Conservation (phyloP, 2,888 invertebrate species). For the Drosophila lutescens region DNA sequence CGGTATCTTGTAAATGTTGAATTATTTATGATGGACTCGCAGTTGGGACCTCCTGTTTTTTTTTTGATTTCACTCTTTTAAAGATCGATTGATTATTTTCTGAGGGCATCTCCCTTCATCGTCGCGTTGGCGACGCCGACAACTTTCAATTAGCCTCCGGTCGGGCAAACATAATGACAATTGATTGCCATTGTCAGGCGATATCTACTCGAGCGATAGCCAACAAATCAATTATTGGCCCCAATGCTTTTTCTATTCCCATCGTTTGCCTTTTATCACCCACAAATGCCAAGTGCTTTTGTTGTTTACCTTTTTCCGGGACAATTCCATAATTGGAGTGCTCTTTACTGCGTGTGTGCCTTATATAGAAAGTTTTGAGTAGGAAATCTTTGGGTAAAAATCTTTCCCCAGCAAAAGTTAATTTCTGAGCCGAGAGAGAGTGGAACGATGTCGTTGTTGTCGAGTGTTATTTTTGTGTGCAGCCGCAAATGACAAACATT, state of each 20-base stretch:
- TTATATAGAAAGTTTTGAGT: slow-evolving; percentile 41
- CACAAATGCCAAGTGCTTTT: slow-evolving; percentile 34
- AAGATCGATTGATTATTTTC: slow-evolving; percentile 71
- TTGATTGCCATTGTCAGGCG: slow-evolving; percentile 76
- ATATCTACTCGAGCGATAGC: slow-evolving; percentile 28
- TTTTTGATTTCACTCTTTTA: slow-evolving; percentile 51
- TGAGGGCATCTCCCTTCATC: slow-evolving; percentile 1
- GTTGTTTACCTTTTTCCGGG: slow-evolving; percentile 30
- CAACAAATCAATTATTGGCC: slow-evolving; percentile 69
- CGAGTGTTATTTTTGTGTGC: slow-evolving; percentile 40
- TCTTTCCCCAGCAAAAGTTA: slow-evolving; percentile 56
- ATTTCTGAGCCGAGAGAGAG: slow-evolving; percentile 50
- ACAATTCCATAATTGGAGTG: slow-evolving; percentile 45
- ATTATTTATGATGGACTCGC: slow-evolving; percentile 33
- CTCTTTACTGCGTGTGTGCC: not conserved
- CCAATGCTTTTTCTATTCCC: slow-evolving; percentile 10
- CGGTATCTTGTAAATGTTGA: slow-evolving; percentile 38
- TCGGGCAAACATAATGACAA: slow-evolving; percentile 60
- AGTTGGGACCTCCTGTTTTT: slow-evolving; percentile 1
- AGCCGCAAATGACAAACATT: slow-evolving; percentile 61
- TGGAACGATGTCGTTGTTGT: slow-evolving; percentile 8
- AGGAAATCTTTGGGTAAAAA: slow-evolving; percentile 46
- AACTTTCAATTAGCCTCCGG: slow-evolving; percentile 70
- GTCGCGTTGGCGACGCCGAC: slow-evolving; percentile 36
- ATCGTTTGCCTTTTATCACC: slow-evolving; percentile 26